Base-by-base conservation (phyloP, 2,113 vertebrate species). In the Forbesichthys agassizii region DNA sequence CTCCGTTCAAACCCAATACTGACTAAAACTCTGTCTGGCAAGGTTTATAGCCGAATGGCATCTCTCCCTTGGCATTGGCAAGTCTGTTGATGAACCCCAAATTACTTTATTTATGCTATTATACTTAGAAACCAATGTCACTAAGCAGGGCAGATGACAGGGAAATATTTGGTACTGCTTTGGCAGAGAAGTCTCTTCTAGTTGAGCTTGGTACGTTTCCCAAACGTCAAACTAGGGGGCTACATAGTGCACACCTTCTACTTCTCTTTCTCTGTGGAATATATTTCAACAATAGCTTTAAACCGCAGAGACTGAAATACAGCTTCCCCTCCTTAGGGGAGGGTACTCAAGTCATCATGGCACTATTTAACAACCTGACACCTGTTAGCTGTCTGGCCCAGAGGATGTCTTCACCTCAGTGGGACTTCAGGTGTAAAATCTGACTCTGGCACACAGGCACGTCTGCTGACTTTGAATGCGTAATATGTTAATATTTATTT, bases 1-100 rank as follows among this genome's bases (percentile, higher is more conserved):
- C 79, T 71, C 63, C 67, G 74, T 75, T 81, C 69, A 1, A 6
- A 66, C 63, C 27, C 79, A 74, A 82, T 73, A 56, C 48, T 66
- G 63, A 77, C 56, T 74, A 65, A 68, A 53, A 10, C 59, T 63
- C 20, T 63, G 63, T 55, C 66, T 18, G 71, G 70, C 58, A 74
- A 71, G 55, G 66, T 66, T 57, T 2, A 5, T 57, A 61, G 48
- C 68, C 54, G 65, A 14, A 48, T 36, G 61, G 54, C 64, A 71
- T 59, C 66, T 77, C 69, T 71, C 70, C 64, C 59, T 48, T 64
- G 56, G 65, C 62, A 16, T 18, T 9, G 53, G 20, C 69, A 68
- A 49, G 18, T 72, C 49, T 16, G 69, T 11, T 7, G 27, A 20
- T 67, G 64, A 69, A 64, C 48, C 42, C 71, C 51, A 62, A 20